Percentiles rank a stretch among this genome's conserved stretches.
Conservation (phyloP, 2,797 vertebrate species). For the Paguma larvata region DNA sequence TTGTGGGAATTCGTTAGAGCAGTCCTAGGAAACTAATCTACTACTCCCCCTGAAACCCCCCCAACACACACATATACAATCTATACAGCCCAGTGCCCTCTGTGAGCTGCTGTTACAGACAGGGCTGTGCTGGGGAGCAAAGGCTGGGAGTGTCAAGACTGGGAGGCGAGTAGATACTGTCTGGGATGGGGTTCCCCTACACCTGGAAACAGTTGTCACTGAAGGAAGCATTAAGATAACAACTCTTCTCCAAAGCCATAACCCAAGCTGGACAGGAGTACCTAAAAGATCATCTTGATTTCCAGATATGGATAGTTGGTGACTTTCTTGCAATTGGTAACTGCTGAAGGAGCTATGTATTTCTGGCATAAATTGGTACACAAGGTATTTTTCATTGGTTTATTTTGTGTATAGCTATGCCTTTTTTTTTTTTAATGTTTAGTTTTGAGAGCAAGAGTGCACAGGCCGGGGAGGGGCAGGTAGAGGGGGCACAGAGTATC, state of each 20-base stretch:
- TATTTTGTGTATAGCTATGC: conserved; percentile 42
- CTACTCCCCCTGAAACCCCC: rapidly evolving
- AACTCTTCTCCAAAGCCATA: not conserved
- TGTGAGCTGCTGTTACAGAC: not conserved
- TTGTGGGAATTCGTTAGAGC: not conserved
- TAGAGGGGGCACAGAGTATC: too few relatives aligned
- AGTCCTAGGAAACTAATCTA: not conserved
- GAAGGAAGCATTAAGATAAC: not conserved
- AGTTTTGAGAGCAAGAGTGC: too few relatives aligned
- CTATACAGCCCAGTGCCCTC: not conserved
- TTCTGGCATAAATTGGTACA: conserved; percentile 36
- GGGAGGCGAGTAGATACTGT: not conserved
- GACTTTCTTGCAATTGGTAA: conserved; percentile 65
- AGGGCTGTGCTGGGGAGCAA: not conserved
- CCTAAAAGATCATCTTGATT: not conserved
- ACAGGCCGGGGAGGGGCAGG: too few relatives aligned
- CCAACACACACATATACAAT: not conserved
- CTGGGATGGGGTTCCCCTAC: not conserved
- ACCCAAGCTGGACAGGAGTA: not conserved
- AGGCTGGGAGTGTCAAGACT: not conserved
- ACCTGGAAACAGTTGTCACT: not conserved
- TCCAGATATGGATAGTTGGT: not conserved
- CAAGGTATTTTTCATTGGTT: conserved; percentile 72
- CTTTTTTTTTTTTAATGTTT: too few relatives aligned
- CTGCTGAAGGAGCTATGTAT: conserved; percentile 47